Evolutionary conservation across 53 echinoderm and acorn worm species (phyloP).

Genomic region (Hippasteria phrygiana): DNA sequence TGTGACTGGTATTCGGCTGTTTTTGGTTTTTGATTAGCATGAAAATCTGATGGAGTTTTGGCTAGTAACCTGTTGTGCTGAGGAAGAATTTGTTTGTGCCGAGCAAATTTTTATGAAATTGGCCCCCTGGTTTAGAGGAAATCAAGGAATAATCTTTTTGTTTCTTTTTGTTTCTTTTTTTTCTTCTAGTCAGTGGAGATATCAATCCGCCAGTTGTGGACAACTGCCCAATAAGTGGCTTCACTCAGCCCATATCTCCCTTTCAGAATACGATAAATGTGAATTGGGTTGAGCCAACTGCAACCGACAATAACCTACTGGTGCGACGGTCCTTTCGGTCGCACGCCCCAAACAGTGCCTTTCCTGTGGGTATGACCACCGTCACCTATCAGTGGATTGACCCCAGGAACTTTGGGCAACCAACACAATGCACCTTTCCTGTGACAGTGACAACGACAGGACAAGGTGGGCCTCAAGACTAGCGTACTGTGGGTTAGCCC

Average conservation of each 20-base stretch:
- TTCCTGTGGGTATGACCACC: constrained; percentile 57
- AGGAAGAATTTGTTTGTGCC: no score
- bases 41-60: no score
- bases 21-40: no score
- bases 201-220: constrained; percentile 51
- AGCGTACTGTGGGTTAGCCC: no score
- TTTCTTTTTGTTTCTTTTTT: neutral
- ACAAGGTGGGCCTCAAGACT: neutral
- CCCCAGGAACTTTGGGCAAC: neutral
- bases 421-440: neutral
- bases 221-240: neutral
- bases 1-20: no score
- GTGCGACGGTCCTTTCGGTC: constrained; percentile 41
- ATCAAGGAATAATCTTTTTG: neutral
- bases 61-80: no score
- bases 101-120: no score
- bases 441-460: constrained; percentile 16
- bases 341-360: constrained; percentile 23
- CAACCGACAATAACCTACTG: constrained; percentile 64
- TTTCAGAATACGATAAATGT: neutral
- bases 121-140: neutral
- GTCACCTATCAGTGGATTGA: constrained; percentile 54
- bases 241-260: neutral
- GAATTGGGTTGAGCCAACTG: constrained; percentile 76
- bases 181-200: constrained; percentile 2